A percentile compares a stretch with the other conserved stretches of the same genome.
These are phyloP conservation scores for Varanus salvator DNA, from an alignment of 2,113 vertebrate species.

Conservation along the genomic window DNA sequence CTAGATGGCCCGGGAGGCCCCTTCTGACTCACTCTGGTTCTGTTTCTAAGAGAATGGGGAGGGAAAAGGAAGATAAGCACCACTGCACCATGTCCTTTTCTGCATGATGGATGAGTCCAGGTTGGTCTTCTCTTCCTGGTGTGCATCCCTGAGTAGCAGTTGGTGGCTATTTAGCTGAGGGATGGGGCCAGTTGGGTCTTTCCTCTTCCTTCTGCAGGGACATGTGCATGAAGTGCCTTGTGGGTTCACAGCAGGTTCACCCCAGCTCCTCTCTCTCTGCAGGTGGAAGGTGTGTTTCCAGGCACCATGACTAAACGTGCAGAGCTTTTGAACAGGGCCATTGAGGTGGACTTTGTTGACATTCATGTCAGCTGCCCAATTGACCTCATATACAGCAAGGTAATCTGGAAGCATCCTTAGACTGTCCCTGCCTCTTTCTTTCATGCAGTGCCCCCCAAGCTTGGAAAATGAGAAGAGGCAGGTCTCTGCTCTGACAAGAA, in stretches of 20 bases:
- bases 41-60: too few relatives aligned
- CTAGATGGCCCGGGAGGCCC: too few relatives aligned
- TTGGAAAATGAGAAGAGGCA: too few relatives aligned
- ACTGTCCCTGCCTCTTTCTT: neutral
- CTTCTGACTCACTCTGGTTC: too few relatives aligned
- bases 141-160: too few relatives aligned
- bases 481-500: too few relatives aligned
- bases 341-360: constrained; percentile 93
- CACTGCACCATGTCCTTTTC: neutral
- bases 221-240: neutral
- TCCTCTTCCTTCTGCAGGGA: too few relatives aligned
- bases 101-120: neutral
- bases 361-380: constrained; percentile 96
- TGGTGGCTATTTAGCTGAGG: too few relatives aligned
- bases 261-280: neutral
- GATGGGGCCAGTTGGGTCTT: too few relatives aligned
- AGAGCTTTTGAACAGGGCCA: constrained; percentile 90
- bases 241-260: rapidly evolving
- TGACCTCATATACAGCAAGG: constrained; percentile 96
- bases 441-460: too few relatives aligned
- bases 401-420: constrained; percentile 52
- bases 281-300: constrained; percentile 96
- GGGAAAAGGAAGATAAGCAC: too few relatives aligned
- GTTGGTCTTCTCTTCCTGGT: neutral
- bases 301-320: constrained; percentile 97